These are phyloP conservation scores for Rostratula benghalensis DNA, from an alignment of 2,113 vertebrate genomes.

Conservation along the genomic window DNA sequence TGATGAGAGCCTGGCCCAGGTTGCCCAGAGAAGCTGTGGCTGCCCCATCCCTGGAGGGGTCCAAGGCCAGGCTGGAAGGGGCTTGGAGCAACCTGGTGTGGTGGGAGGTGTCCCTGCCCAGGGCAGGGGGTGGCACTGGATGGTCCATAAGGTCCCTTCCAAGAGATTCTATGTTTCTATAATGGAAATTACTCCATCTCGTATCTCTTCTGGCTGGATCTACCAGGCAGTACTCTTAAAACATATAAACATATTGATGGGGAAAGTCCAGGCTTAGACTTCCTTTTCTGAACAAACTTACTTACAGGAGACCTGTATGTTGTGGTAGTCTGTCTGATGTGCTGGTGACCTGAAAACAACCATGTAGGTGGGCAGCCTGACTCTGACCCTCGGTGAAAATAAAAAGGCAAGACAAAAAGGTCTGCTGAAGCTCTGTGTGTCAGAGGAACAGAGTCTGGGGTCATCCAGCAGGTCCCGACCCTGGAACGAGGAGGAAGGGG, in stretches of 20 bases:
- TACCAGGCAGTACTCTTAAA: not conserved
- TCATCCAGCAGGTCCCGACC: not conserved
- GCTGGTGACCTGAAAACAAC: not conserved
- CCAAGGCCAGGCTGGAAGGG: no score
- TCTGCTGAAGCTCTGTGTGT: not conserved
- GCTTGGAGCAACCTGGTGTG: no score
- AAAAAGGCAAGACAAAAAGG: not conserved
- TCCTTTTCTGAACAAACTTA: not conserved
- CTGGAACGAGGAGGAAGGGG: no score
- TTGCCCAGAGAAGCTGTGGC: no score
- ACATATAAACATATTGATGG: accelerated
- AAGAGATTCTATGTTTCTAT: not conserved
- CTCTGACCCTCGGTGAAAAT: not conserved
- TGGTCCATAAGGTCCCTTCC: not conserved
- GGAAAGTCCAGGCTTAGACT: not conserved
- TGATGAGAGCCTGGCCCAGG: no score
- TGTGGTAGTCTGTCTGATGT: not conserved
- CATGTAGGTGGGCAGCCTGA: not conserved
- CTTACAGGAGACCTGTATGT: not conserved
- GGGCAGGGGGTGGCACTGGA: no score
- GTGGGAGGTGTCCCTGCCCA: no score
- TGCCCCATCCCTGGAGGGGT: no score
- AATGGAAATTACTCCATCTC: not conserved
- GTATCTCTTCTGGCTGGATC: not conserved
- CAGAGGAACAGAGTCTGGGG: not conserved